Conservation (phyloP, 1,140 invertebrate species). For the Schlechtendalia chinensis region DNA sequence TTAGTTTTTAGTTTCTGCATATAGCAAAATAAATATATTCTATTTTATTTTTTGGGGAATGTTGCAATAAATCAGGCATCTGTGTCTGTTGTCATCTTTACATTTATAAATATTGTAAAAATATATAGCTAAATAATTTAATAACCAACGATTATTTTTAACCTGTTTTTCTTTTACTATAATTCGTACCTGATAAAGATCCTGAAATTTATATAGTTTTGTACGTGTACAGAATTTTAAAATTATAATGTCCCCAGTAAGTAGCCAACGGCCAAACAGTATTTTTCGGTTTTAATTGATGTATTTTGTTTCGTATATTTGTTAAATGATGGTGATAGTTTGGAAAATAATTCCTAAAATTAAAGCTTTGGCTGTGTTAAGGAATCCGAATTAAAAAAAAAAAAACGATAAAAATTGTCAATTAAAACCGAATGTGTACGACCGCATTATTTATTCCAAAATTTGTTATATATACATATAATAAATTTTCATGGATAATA, state of each 20-base stretch:
- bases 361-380: background rate
- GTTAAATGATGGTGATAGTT: background rate
- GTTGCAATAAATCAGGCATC: background rate
- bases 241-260: background rate
- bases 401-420: background rate
- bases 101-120: conserved; percentile 30
- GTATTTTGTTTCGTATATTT: background rate
- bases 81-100: conserved; percentile 2
- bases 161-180: background rate
- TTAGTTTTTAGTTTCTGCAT: background rate
- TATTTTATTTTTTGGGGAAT: background rate
- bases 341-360: conserved; percentile 2
- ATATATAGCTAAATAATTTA: conserved; percentile 1
- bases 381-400: background rate
- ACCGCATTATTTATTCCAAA: background rate
- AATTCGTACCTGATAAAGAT: conserved; percentile 41
- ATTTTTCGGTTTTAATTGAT: background rate
- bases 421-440: background rate
- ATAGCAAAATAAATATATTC: background rate
- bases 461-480: background rate
- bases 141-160: background rate
- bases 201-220: conserved; percentile 26
- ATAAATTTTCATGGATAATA: background rate
- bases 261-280: background rate
- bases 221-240: background rate